Percentiles rank a stretch among this genome's conserved stretches.
These are phyloP conservation scores for Myocastor coypus DNA, from an alignment of 2,113 vertebrate genomes.

Conservation along the genomic window DNA sequence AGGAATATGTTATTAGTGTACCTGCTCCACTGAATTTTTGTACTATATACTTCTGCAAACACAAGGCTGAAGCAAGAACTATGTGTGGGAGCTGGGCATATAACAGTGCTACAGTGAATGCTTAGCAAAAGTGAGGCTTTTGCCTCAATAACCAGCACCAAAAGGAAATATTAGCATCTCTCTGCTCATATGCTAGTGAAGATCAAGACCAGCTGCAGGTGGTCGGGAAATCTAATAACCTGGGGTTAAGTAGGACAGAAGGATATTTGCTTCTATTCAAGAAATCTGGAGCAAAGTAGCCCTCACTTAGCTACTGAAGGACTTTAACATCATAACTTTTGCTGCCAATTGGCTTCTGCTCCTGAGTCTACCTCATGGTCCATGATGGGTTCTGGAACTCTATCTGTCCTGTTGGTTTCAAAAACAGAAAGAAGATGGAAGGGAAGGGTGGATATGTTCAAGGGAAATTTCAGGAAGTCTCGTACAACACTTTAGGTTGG, in stretches of 20 bases:
- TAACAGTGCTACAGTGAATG: no score
- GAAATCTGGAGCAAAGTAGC: background rate
- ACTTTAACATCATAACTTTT: background rate
- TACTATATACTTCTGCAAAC: background rate
- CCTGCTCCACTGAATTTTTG: background rate
- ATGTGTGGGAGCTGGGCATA: background rate
- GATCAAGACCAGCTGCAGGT: background rate
- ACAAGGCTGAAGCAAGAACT: background rate
- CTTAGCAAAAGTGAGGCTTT: background rate
- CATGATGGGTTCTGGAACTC: background rate
- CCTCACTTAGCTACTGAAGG: background rate
- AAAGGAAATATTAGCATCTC: background rate
- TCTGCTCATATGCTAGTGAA: background rate
- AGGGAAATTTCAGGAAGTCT: slow-evolving; percentile 1
- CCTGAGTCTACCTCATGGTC: background rate
- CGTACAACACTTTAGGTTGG: background rate
- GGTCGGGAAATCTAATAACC: background rate
- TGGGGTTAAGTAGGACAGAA: slow-evolving; percentile 4
- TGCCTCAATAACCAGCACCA: background rate
- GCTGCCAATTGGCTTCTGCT: background rate
- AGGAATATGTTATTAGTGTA: background rate
- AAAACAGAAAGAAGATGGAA: background rate
- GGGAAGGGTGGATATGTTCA: background rate
- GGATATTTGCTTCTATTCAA: background rate
- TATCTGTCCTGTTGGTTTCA: background rate